Evolutionary conservation across 2,797 vertebrate species (phyloP), one percentile per base, ranked within the genome.

Genomic region (Gorsachius magnificus): DNA sequence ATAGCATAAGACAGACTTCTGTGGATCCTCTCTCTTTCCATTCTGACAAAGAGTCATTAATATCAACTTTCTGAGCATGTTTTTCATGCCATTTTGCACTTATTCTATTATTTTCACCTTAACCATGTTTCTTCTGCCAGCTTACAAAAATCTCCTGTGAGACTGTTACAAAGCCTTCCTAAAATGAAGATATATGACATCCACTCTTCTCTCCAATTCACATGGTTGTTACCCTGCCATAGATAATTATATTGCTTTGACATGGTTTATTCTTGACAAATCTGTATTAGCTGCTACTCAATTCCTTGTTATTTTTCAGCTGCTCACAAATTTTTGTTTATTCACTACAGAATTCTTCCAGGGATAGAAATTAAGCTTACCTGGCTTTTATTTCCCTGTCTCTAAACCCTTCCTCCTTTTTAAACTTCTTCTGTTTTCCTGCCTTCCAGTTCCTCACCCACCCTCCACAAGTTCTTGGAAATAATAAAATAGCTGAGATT

Each of bases 241-340:
- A 57, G n/a, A 38, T n/a, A 84, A 91, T 72, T 89, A 72, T 29
- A 77, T 45, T 85, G 53, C 28, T 78, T 76, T 83, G 81, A 87
- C 70, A 82, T 24, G 28, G n/a, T 64, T 93, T 91, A 82, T 71
- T 70, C 63, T 71, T 79, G 77, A 87, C 46, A 93, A 87, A 94
- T 76, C 58, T 11, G 0, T 79, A 91, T 61, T 71, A 82, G 71
- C 45, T 89, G 54, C 70, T 91, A 84, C 50, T 89, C 9, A 61
- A 16, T 76, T 71, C n/a, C 41, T 53, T 89, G 61, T 31, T 87
- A 82, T 48, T 54, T 82, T 82, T 63, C 41, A 89, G 17, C 16
- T 65, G 84, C 74, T 94, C 65, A 57, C 18, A 71, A 56, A 19
- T 33, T 35, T 66, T 80, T 83, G 28, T 58, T 83, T 75, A 78